Percentiles rank a stretch among this genome's conserved stretches.
These are phyloP conservation scores for Ethmia dodecea DNA, from an alignment of 2,888 invertebrate genomes.

Conservation along the genomic window DNA sequence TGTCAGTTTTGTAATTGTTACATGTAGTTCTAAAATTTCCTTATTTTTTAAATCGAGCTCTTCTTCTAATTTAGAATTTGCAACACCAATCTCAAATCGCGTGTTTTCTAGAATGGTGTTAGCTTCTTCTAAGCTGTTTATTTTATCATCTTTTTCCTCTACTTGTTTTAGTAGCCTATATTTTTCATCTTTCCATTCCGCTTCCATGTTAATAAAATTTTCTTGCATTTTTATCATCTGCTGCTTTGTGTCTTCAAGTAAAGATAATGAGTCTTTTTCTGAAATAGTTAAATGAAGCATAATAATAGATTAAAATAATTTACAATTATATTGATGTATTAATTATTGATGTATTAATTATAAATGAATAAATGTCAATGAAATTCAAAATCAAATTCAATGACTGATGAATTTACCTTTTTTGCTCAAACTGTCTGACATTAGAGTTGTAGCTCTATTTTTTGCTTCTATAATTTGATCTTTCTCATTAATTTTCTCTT, in stretches of 20 bases:
- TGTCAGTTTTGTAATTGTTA: slow-evolving; percentile 39
- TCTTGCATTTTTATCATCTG: slow-evolving; percentile 90
- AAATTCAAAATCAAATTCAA: not conserved
- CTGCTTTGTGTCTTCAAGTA: slow-evolving; percentile 87
- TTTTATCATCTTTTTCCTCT: slow-evolving; percentile 74
- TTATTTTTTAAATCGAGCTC: slow-evolving; percentile 70
- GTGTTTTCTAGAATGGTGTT: slow-evolving; percentile 70
- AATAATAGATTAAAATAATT: not conserved
- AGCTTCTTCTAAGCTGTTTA: slow-evolving; percentile 74
- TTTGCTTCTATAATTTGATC: slow-evolving; percentile 90
- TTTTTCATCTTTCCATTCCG: slow-evolving; percentile 83
- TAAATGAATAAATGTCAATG: not conserved
- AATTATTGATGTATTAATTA: not conserved
- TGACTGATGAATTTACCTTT: too few species aligned
- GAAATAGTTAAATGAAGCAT: slow-evolving; percentile 21
- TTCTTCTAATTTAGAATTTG: slow-evolving; percentile 72
- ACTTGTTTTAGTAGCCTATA: slow-evolving; percentile 72
- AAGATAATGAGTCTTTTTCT: slow-evolving; percentile 83
- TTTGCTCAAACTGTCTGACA: slow-evolving; percentile 84
- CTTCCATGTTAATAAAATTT: slow-evolving; percentile 84
- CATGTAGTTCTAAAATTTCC: slow-evolving; percentile 53
- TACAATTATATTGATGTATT: not conserved
- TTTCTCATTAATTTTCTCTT: slow-evolving; percentile 89
- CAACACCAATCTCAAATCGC: slow-evolving; percentile 69
- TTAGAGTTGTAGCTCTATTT: slow-evolving; percentile 86